Evolutionary conservation across 1,140 invertebrate genomes (phyloP).

Genomic region (Drosophila asahinai): DNA sequence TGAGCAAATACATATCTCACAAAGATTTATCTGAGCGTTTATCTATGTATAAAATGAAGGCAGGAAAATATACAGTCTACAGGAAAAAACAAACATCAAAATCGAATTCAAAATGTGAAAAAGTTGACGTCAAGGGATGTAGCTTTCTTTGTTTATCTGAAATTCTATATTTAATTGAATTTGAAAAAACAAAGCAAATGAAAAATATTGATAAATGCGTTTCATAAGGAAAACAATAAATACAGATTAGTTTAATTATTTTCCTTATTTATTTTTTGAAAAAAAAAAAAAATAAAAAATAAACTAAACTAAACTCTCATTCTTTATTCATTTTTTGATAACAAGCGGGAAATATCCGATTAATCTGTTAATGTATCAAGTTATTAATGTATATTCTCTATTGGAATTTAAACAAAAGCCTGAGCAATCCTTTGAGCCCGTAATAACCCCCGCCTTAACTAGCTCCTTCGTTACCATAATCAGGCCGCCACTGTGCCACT

Average conservation of each 20-base stretch:
- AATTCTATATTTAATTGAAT: conserved; percentile 44
- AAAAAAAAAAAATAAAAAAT: too few relatives aligned
- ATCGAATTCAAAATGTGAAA: conserved; percentile 3
- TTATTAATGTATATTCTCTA: too few relatives aligned
- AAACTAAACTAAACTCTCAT: too few relatives aligned
- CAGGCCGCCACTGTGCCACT: not conserved
- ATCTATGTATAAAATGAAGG: conserved; percentile 24
- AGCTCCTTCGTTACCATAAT: not conserved
- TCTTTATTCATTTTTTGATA: too few relatives aligned
- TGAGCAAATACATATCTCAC: conserved; percentile 28
- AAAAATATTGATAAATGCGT: not conserved
- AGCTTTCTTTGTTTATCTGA: conserved; percentile 50
- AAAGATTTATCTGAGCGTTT: conserved; percentile 58
- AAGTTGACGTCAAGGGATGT: conserved; percentile 62
- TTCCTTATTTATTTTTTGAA: not conserved
- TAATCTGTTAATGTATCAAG: not conserved
- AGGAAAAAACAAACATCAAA: conserved; percentile 53
- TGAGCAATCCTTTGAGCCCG: not conserved
- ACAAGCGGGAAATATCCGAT: too few relatives aligned
- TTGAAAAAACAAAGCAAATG: conserved; percentile 3
- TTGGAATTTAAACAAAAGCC: not conserved
- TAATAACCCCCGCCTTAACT: not conserved
- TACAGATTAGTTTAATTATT: too few relatives aligned
- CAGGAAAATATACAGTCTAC: conserved; percentile 12
- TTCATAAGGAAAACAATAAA: not conserved